A percentile compares a stretch with the other conserved stretches of the same genome.
phyloP scores from a whole-genome alignment of 2,888 invertebrate genomes.

The Phaonia tiefii region DNA sequence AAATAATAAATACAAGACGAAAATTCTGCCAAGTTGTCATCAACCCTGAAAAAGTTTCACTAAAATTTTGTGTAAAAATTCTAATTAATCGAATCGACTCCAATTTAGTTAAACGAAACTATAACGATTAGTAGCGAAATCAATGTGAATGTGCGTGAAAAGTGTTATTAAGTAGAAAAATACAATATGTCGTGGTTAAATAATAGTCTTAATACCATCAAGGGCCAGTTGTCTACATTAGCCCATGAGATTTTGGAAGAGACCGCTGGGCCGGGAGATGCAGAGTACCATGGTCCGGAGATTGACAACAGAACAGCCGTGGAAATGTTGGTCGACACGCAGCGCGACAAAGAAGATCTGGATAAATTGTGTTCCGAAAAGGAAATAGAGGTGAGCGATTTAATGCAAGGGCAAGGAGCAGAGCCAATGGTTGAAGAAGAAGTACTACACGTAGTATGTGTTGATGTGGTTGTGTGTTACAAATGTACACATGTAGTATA shows the following conservation, averaged over 20 bases:
- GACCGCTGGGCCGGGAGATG: conserved; percentile 82
- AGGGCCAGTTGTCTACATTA: conserved; percentile 93
- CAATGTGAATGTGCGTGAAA: conserved; percentile 45
- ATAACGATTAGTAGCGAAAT: conserved; percentile 6
- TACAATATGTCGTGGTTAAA: conserved; percentile 86
- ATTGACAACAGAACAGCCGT: conserved; percentile 69
- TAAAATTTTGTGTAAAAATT: conserved; percentile 14
- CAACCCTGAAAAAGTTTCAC: conserved; percentile 43
- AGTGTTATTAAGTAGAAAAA: conserved; percentile 16
- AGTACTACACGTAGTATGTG: neutral
- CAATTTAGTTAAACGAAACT: conserved; percentile 2
- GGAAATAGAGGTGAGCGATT: conserved; percentile 83
- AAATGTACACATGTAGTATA: conserved; percentile 50
- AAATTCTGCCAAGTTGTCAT: conserved; percentile 73
- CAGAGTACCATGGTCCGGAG: conserved; percentile 70
- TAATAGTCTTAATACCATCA: conserved; percentile 83
- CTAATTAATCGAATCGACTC: no score
- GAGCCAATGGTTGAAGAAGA: no score
- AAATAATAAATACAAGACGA: conserved; percentile 66
- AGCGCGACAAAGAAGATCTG: conserved; percentile 81
- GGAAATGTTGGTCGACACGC: conserved; percentile 75
- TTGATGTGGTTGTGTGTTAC: conserved; percentile 19
- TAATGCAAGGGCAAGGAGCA: neutral
- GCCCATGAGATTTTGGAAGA: conserved; percentile 93
- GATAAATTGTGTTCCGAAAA: conserved; percentile 83